Base-by-base conservation (phyloP, 2,888 invertebrate species). In the Drosophila tripunctata region DNA sequence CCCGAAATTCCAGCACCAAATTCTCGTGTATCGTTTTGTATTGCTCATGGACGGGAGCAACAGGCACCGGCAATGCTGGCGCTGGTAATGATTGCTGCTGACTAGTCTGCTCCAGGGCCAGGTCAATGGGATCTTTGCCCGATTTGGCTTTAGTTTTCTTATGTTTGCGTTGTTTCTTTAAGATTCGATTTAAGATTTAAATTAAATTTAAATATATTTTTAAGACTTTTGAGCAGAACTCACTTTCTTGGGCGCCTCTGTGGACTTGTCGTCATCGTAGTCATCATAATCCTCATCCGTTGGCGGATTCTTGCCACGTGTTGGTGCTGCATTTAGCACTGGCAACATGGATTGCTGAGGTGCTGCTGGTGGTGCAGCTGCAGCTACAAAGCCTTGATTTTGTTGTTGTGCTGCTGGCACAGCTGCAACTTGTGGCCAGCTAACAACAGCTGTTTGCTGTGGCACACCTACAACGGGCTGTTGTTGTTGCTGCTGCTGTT, bases 1-100 rank as follows among this genome's bases (percentile, higher is more conserved):
- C 93, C 50, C 92, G 92, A 75, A 91, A 90, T 63, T 92, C 90
- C 17, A 90, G 77, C 69, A 92, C 91, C 60, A 91, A 80, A 67
- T 90, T 89, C 40, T 90, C 89, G 66, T 90, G 91, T 54, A 90
- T 89, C 73, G 90, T 88, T 77, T 90, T 89, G 62, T 90, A 90
- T 67, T 90, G 91, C 72, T 91, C 91, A 62, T 90, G 91, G 14
- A 90, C 84, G 1, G 90, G 88, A 1, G 83, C 75, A 44, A 88
- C 78, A 4, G 81, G 82, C 47, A 72, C 67, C 0, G 84, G 84
- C n/a, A 80, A 27, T 1, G 67, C 63, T 0, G 75, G 56, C n/a
- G 65, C 12, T 12, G 50, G 51, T 52, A 64, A 65, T 35, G 62
- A 64, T 1, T 73, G 67, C 14, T 55, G 50, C 12, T 66, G 71